A percentile compares a stretch with the other conserved stretches of the same genome.
Conservation (phyloP, 2,113 vertebrate species). For the human (Homo sapiens) region DNA sequence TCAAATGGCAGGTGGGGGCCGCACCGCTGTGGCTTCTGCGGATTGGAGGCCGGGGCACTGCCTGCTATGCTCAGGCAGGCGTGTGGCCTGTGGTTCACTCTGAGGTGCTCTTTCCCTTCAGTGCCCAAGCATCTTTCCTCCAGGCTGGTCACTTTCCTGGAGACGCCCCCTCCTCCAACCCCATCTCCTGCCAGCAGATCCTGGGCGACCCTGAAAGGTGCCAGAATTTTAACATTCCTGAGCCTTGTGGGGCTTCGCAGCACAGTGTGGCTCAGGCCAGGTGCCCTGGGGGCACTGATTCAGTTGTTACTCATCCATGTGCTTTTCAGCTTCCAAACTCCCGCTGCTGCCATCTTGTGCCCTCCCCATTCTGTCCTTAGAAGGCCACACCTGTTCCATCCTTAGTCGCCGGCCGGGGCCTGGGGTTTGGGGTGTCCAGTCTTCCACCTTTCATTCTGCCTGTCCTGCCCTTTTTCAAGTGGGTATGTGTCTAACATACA, state of each 20-base stretch:
- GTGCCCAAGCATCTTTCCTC: background rate
- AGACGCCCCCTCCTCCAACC: fast-evolving
- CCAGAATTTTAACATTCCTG: no score
- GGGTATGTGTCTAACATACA: background rate
- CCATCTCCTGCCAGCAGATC: background rate
- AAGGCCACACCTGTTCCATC: fast-evolving
- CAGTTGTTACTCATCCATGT: fast-evolving
- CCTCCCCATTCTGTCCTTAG: fast-evolving
- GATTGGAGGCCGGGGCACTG: background rate
- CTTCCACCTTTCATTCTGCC: no score
- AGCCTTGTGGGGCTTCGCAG: background rate
- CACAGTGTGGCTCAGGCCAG: background rate
- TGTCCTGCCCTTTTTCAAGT: no score
- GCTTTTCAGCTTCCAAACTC: background rate
- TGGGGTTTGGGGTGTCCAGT: background rate
- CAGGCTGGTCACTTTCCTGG: no score
- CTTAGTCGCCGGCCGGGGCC: no score
- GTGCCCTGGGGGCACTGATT: fast-evolving
- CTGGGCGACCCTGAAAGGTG: no score
- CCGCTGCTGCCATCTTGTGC: fast-evolving
- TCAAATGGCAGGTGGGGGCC: fast-evolving
- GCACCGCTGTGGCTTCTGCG: background rate
- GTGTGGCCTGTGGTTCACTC: no score
- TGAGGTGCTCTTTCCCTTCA: no score
- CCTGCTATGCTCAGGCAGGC: fast-evolving